Evolutionary conservation across 1,140 invertebrate genomes (phyloP), one percentile per base, ranked within the genome.

Genomic region (Eriosoma lanigerum): DNA sequence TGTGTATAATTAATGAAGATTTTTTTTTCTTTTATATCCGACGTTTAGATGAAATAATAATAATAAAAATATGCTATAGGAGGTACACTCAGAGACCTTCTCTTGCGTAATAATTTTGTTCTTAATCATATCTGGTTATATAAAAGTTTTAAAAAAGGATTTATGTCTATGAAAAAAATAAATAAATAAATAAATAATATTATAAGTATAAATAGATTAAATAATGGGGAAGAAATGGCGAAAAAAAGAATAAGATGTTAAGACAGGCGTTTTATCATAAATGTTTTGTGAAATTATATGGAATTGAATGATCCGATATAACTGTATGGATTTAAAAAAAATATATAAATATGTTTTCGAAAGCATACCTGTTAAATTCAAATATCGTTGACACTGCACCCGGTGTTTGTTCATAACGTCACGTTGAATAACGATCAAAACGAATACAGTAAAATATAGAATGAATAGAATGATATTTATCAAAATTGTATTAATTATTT

Each of bases 41-140:
- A n/a, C 68, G 50, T 72, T 72, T 52, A 72, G 68, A 46, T 72
- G 68, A 72, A 46, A 72, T 72, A 29, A 72, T 72, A 52, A 72
- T 72, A 48, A 70, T 44, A 38, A 44, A 24, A 70, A 70, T 29
- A 64, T 38, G 32, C 38, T 62, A 46, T 50, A 26, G 50, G 52
- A 68, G 44, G 8, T 38, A 72, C 68, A 72, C 68, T 72, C 48
- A 12, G 46, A 72, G 68, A 72, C 68, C 46, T 72, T 72, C 19
- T 72, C 68, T 72, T 29, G 68, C 68, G 17, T 72, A 52, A 52
- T 72, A 72, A 72, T 72, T 72, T 50, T 72, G 15, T 50, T 72
- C 52, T 72, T 72, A 72, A 72, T 72, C 68, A 72, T 72, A 46
- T 52, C 24, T 46, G 46, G 68, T 52, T 72, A 21, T 29, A 52